Conservation (phyloP, 1,140 invertebrate species). For the Forficula auricularia region DNA sequence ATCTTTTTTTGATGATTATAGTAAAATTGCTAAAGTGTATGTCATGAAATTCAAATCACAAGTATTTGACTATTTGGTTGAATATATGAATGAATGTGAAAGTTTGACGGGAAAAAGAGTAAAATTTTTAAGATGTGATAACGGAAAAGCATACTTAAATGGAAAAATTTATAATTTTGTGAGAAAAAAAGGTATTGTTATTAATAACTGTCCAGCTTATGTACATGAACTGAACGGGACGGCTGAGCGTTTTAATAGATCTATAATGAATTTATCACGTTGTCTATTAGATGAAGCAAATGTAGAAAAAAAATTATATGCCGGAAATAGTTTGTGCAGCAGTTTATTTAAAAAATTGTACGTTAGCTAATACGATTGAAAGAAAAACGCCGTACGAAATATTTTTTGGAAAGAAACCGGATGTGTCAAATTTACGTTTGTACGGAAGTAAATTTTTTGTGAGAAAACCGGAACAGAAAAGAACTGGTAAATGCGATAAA, state of each 20-base stretch:
- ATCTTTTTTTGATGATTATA: slow-evolving; percentile 20
- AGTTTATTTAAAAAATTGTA: slow-evolving; percentile 19
- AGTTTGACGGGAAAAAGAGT: slow-evolving; percentile 18
- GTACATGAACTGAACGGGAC: too few relatives aligned
- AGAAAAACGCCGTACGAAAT: slow-evolving; percentile 18
- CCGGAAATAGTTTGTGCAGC: slow-evolving; percentile 18
- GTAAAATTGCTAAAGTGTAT: slow-evolving; percentile 21
- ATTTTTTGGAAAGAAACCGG: slow-evolving; percentile 14
- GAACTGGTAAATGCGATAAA: slow-evolving; percentile 12
- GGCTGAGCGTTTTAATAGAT: too few relatives aligned
- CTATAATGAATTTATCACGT: slow-evolving; percentile 14
- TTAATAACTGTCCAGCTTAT: too few relatives aligned
- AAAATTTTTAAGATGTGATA: slow-evolving; percentile 24
- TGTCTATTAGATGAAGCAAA: slow-evolving; percentile 17
- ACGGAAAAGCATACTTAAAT: slow-evolving; percentile 24
- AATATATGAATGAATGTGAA: slow-evolving; percentile 14
- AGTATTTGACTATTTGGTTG: slow-evolving; percentile 13
- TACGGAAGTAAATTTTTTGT: slow-evolving; percentile 15
- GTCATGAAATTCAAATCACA: slow-evolving; percentile 21
- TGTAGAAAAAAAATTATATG: slow-evolving; percentile 19
- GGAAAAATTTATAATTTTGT: slow-evolving; percentile 12
- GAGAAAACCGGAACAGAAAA: slow-evolving; percentile 9
- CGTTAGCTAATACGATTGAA: slow-evolving; percentile 18
- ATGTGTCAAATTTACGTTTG: slow-evolving; percentile 15
- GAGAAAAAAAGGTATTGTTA: slow-evolving; percentile 17